A percentile compares a stretch with the other conserved stretches of the same genome.
phyloP scores from a whole-genome alignment of 2,888 invertebrate genomes.

The Tanypteryx hageni region DNA sequence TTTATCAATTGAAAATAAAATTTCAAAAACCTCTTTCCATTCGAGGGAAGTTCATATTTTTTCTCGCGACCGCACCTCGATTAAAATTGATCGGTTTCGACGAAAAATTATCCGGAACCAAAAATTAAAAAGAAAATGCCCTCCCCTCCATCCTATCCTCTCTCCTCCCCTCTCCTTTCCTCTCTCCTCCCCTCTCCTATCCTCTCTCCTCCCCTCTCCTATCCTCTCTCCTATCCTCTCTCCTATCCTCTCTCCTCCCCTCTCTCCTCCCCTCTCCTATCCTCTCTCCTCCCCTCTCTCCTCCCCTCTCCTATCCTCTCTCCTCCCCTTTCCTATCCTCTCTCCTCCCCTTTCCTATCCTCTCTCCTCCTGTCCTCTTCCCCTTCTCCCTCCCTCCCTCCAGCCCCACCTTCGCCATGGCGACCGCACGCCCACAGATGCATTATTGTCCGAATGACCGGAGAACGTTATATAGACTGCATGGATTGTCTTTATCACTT shows the following conservation, averaged over 20 bases:
- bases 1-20: too few relatives aligned
- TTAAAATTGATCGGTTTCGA: too few relatives aligned
- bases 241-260: too few relatives aligned
- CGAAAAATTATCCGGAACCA: too few relatives aligned
- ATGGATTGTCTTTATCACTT: background rate
- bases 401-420: background rate
- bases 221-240: background rate
- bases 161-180: too few relatives aligned
- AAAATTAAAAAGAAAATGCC: too few relatives aligned
- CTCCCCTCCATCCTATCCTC: too few relatives aligned
- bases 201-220: background rate
- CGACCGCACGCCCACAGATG: background rate
- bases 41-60: too few relatives aligned
- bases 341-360: background rate
- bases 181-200: background rate
- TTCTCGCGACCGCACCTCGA: too few relatives aligned
- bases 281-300: background rate
- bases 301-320: background rate
- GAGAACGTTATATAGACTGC: slow-evolving; percentile 7
- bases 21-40: too few relatives aligned
- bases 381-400: background rate
- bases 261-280: background rate
- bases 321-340: background rate
- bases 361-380: background rate
- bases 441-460: slow-evolving; percentile 17